A percentile compares a stretch with the other conserved stretches of the same genome.
Conservation (phyloP, 2,888 invertebrate genomes). For the Melieria picta region DNA sequence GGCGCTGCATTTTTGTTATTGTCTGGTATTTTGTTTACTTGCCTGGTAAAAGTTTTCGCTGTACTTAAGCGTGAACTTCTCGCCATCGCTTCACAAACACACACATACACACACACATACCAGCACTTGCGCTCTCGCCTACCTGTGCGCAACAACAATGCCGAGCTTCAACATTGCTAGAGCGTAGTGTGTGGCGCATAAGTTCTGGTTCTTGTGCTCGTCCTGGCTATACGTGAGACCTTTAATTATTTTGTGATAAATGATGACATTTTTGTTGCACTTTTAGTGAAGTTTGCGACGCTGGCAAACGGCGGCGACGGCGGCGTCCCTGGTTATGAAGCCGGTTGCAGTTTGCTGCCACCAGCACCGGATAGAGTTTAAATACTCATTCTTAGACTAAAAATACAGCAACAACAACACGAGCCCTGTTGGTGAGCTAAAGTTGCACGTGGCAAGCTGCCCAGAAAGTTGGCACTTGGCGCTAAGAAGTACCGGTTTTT, state of each 20-base stretch:
- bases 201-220: too few relatives aligned
- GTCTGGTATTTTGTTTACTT: conserved; percentile 48
- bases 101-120: neutral
- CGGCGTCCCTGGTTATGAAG: neutral
- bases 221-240: conserved; percentile 43
- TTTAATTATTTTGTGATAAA: conserved; percentile 65
- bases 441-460: too few relatives aligned
- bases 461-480: too few relatives aligned
- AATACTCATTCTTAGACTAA: too few relatives aligned
- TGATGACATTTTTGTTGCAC: conserved; percentile 59
- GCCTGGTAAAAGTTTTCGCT: conserved; percentile 39
- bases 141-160: conserved; percentile 48
- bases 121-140: conserved; percentile 23
- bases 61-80: conserved; percentile 13
- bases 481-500: too few relatives aligned
- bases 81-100: neutral
- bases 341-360: neutral
- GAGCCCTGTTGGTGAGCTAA: too few relatives aligned
- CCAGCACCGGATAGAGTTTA: too few relatives aligned
- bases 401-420: too few relatives aligned
- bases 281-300: conserved; percentile 35
- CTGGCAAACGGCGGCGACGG: neutral
- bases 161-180: conserved; percentile 4
- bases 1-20: conserved; percentile 32
- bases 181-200: neutral